phyloP scores from a whole-genome alignment of 2,797 vertebrate genomes.

The Sebastes miniatus region DNA sequence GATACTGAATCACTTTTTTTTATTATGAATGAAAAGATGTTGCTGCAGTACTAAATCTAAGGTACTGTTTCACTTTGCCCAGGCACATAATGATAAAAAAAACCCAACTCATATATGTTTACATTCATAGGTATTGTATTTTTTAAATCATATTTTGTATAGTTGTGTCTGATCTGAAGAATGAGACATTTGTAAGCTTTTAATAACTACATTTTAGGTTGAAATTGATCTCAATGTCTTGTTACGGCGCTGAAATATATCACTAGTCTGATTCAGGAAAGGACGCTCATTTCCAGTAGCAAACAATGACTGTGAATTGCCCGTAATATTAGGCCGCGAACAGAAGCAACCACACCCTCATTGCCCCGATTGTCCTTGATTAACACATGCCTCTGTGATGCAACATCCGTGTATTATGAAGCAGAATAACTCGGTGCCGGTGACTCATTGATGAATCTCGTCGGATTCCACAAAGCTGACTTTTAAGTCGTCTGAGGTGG shows the following conservation, averaged over 20 bases:
- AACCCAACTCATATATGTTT: fast-evolving
- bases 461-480: background rate
- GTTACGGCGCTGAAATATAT: background rate
- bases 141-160: background rate
- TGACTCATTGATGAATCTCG: slow-evolving; percentile 52
- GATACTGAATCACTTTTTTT: background rate
- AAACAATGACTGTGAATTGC: slow-evolving; percentile 41
- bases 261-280: slow-evolving; percentile 2
- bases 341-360: slow-evolving; percentile 46
- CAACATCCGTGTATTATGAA: slow-evolving; percentile 75
- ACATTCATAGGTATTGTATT: background rate
- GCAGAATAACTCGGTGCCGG: slow-evolving; percentile 36
- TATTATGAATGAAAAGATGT: background rate
- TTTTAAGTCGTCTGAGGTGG: background rate
- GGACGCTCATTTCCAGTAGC: slow-evolving; percentile 57
- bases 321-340: slow-evolving; percentile 31
- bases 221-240: background rate
- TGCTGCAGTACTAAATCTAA: background rate
- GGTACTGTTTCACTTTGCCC: background rate
- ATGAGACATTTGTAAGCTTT: background rate
- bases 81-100: too few species aligned
- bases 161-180: background rate
- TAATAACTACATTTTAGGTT: background rate
- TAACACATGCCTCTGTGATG: slow-evolving; percentile 56
- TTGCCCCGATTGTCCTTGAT: slow-evolving; percentile 57